Evolutionary conservation across 2,797 vertebrate species (phyloP), one percentile per base, ranked within the genome.

Genomic region (Oreochromis grahami): DNA sequence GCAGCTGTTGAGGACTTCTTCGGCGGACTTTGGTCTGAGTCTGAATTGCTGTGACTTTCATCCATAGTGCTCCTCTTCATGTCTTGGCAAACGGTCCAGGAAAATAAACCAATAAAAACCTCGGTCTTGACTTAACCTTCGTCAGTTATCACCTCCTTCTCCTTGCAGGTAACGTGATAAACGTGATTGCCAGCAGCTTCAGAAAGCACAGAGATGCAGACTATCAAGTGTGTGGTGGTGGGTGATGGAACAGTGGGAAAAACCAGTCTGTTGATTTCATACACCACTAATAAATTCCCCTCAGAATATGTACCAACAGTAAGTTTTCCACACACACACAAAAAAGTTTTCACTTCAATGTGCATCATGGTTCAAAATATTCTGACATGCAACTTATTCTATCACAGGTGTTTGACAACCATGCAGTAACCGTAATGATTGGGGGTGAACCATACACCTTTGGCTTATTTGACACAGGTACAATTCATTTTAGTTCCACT

Each of bases 141-240:
- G 24, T 60, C 51, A 70, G 21, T 60, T 63, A 0, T 74, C 43
- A 6, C 32, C 36, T 70, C 21, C 11, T 56, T 82, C 17, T 81
- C n/a, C 14, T 50, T 83, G 80, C 86, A 93, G 87, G 50, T 81
- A 41, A 43, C 63, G 51, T 65, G 83, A 51, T 79, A 81, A 45
- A 43, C 56, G 41, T 72, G 83, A 48, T 78, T 81, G 51, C 29
- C 80, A 86, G 72, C 81, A 83, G 81, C 36, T 76, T 77, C 84
- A 86, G 79, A 93, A 90, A 89, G 87, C 78, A 87, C 92, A 94
- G 86, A 86, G 51, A 97, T 97, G 96, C 96, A 96, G 95, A 97
- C 96, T 21, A 97, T 97, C 93, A 97, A 97, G 88, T 97, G 97
- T 92, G 96, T 97, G 81, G 96, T 97, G 85, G 97, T 97, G 85